These are phyloP conservation scores for Neotoma lepida DNA, from an alignment of 2,113 vertebrate genomes.

Conservation along the genomic window DNA sequence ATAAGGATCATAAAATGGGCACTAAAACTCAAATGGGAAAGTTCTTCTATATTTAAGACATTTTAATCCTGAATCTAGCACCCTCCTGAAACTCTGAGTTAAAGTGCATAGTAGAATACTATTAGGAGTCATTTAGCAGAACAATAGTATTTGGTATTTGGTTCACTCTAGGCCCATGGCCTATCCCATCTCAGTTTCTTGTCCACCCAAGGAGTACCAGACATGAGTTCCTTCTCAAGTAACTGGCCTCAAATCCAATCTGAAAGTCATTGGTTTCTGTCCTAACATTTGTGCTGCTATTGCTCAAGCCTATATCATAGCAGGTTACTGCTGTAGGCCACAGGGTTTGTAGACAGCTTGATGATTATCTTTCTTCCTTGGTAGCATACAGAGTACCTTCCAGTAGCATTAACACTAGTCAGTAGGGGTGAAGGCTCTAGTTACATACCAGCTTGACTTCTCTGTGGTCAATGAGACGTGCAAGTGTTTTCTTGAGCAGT, in stretches of 20 bases:
- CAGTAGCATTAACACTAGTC: background rate
- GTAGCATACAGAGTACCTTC: background rate
- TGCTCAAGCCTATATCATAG: background rate
- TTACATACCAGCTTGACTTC: too few relatives aligned
- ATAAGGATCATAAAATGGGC: background rate
- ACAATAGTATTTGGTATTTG: background rate
- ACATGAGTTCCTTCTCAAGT: background rate
- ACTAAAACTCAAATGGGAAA: background rate
- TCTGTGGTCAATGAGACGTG: background rate
- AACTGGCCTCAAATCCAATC: background rate
- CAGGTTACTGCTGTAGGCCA: background rate
- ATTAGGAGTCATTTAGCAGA: background rate
- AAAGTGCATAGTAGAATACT: background rate
- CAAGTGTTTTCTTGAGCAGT: background rate
- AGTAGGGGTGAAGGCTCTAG: background rate
- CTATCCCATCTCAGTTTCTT: background rate
- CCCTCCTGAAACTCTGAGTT: background rate
- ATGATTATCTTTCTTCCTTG: background rate
- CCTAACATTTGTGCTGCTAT: background rate
- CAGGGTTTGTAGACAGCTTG: background rate
- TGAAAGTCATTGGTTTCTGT: background rate
- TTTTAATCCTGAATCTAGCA: background rate
- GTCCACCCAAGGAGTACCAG: background rate
- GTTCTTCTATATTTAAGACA: background rate
- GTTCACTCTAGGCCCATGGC: background rate